Base-by-base conservation (phyloP, 1,140 invertebrate species). In the Brachionus plicatilis region DNA sequence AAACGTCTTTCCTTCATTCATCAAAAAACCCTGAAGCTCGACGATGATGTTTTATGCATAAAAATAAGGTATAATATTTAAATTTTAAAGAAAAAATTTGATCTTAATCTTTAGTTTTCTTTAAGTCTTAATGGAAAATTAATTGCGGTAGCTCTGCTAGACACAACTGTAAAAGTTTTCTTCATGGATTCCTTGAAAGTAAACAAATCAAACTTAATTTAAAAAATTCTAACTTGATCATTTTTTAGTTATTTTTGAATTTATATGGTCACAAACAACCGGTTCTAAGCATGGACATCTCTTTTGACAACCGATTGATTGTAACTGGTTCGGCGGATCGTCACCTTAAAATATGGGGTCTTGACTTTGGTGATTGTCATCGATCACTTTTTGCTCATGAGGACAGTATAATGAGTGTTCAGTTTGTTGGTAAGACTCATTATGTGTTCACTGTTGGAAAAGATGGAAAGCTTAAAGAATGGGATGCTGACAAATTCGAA, bases 201-300 rank as follows among this genome's bases (percentile, higher is more conserved):
- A 90, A 85, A 83, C n/a, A 9, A 20, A 45, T 2, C 60, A 20
- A 20, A 33, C n/a, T 20, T 3, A 41, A 27, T 9, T 2, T 20
- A 12, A 27, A n/a, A 11, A 43, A 1, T 84, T 70, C 53, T 56
- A 60, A 27, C 9, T n/a, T 17, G n/a, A 41, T 45, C 3, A 85
- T 86, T 87, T 88, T 88, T 87, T 87, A 96, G 94, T 96, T 99
- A 88, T 98, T 96, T 88, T 87, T 98, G 24, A 95, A 95, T 0
- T 91, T 99, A 0, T 99, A 99, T 88, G 97, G 97, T 0, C 97
- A 99, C 89, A 97, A 96, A 88, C 90, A 98, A 56, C 97, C 98
- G 1, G 95, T 98, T 0, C 90, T 95, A 0, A 95, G 94, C 87
- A 92, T 99, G 91, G 96, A 99, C 88, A 97, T 99, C 85, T 96